A percentile compares a stretch with the other conserved stretches of the same genome.
Conservation (phyloP, 1,140 invertebrate species). For the Neotoxoptera formosana region DNA sequence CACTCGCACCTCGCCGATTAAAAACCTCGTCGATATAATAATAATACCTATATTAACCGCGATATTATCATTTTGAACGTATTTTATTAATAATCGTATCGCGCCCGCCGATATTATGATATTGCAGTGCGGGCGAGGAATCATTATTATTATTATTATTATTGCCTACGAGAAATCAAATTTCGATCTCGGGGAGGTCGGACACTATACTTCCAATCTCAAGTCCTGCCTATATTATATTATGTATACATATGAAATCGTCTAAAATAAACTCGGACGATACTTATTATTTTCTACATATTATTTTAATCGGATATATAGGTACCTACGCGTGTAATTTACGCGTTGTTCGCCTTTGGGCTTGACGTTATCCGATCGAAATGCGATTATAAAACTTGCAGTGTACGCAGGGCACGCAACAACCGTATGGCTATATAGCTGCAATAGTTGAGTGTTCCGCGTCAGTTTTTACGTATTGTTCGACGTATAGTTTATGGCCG, state of each 20-base stretch:
- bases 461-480: neutral
- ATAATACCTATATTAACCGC: neutral
- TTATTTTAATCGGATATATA: neutral
- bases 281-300: neutral
- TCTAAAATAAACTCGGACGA: neutral
- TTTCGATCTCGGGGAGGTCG: neutral
- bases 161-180: neutral
- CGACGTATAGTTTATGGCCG: neutral
- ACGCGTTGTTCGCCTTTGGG: neutral
- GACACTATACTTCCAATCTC: neutral
- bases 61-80: neutral
- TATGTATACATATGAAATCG: neutral
- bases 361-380: neutral
- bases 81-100: neutral
- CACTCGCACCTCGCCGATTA: neutral
- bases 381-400: neutral
- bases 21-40: neutral
- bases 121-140: neutral
- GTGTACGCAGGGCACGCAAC: no score
- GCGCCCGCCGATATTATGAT: neutral
- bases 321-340: neutral
- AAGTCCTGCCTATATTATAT: neutral
- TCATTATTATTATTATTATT: neutral
- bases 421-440: no score
- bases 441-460: neutral